Evolutionary conservation across 2,113 vertebrate species (phyloP).

Genomic region (Dicrurus megarhynchus): DNA sequence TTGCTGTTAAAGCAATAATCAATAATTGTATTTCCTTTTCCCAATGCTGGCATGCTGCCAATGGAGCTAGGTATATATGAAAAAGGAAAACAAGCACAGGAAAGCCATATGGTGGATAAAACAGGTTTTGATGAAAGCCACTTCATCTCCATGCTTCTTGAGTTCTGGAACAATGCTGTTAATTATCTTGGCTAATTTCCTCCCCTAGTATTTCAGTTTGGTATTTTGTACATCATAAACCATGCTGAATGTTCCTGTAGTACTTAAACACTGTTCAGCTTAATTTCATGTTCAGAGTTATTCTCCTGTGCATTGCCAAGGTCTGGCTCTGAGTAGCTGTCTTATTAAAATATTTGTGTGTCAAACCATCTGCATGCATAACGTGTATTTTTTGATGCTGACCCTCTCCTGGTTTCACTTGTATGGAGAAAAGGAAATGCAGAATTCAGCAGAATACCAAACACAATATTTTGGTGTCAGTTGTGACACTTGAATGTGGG

Average conservation of each 20-base stretch:
- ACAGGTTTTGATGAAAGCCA: not conserved
- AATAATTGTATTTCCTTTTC: not conserved
- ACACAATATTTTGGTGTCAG: not conserved
- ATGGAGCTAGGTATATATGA: not conserved
- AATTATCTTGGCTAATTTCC: constrained; percentile 13
- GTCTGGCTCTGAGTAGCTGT: not conserved
- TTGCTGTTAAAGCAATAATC: not conserved
- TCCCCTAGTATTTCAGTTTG: not conserved
- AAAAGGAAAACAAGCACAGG: not conserved
- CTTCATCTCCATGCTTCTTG: not conserved
- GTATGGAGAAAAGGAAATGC: not conserved
- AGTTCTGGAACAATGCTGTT: not conserved
- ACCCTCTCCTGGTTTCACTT: not conserved
- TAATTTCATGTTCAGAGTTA: not conserved
- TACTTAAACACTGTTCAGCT: not conserved
- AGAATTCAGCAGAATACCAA: not conserved
- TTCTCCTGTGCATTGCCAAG: not conserved
- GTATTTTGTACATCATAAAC: constrained; percentile 8
- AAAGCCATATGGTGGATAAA: not conserved
- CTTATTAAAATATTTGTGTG: constrained; percentile 21
- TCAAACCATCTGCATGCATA: not conserved
- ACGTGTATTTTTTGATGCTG: not conserved
- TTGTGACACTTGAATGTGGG: not conserved
- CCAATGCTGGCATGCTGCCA: not conserved
- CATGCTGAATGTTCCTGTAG: not conserved